These are phyloP conservation scores for Caranx melampygus DNA, from an alignment of 2,113 vertebrate species.

Conservation along the genomic window DNA sequence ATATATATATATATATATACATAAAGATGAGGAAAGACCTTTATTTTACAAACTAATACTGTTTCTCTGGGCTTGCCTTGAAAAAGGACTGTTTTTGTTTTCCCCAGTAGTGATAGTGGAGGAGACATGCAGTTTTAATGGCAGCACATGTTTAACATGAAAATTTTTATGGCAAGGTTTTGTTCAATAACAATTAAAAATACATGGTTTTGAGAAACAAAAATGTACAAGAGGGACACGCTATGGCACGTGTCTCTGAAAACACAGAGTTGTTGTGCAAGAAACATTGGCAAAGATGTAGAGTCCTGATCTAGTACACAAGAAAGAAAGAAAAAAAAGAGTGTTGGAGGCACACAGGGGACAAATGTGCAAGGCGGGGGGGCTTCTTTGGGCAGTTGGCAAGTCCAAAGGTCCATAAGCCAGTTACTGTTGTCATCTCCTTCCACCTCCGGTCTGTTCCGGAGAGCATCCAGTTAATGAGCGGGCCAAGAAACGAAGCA, in stretches of 20 bases:
- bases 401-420: conserved; percentile 9
- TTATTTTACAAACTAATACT: background rate
- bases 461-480: conserved; percentile 46
- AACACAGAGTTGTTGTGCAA: background rate
- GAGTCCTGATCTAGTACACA: background rate
- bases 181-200: background rate
- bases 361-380: conserved; percentile 6
- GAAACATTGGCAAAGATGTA: background rate
- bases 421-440: conserved; percentile 22
- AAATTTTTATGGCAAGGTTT: background rate
- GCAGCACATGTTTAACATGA: background rate
- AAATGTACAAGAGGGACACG: background rate
- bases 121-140: background rate
- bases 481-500: conserved; percentile 14
- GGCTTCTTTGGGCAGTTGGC: conserved; percentile 26
- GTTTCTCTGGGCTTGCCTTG: too few species aligned
- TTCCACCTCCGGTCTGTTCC: conserved; percentile 23
- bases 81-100: background rate
- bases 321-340: background rate
- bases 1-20: background rate
- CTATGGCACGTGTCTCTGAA: background rate
- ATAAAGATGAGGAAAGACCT: background rate
- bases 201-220: background rate
- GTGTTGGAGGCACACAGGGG: background rate
- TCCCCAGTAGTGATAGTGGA: background rate